Evolutionary conservation across 2,888 invertebrate species (phyloP).

Genomic region (Lycocerus yunnanus): DNA sequence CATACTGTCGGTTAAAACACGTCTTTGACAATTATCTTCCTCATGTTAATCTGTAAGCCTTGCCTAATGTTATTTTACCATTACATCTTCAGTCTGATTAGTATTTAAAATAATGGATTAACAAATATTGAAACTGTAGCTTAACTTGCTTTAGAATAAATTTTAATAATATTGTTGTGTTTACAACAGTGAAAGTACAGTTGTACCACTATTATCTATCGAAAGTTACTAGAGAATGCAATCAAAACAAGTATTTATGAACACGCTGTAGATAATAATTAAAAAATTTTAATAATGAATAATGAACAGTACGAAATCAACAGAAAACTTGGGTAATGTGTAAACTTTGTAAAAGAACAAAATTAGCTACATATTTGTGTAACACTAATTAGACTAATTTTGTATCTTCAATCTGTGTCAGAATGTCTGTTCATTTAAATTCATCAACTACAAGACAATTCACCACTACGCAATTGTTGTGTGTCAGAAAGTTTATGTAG

Average conservation of each 20-base stretch:
- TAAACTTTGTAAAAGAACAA: slow-evolving; percentile 2
- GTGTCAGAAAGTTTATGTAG: slow-evolving; percentile 10
- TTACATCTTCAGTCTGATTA: neutral
- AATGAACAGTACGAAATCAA: neutral
- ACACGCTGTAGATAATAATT: neutral
- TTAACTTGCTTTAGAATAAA: neutral
- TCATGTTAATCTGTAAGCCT: slow-evolving; percentile 10
- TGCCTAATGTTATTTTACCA: slow-evolving; percentile 6
- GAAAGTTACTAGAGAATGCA: neutral
- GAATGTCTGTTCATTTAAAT: slow-evolving; percentile 11
- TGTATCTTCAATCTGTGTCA: slow-evolving; percentile 17
- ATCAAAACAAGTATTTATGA: neutral
- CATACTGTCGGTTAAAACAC: slow-evolving; percentile 14
- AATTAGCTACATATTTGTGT: slow-evolving; percentile 1
- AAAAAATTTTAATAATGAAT: neutral
- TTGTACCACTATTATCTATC: neutral
- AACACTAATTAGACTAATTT: slow-evolving; percentile 11
- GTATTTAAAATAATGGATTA: neutral
- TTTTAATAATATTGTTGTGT: too few relatives aligned
- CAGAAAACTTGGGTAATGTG: neutral
- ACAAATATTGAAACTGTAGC: neutral
- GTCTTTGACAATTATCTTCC: slow-evolving; percentile 13
- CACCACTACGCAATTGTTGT: slow-evolving; percentile 2
- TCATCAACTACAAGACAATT: slow-evolving; percentile 12
- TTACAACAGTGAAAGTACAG: too few relatives aligned